Base-by-base conservation (phyloP, 2,888 invertebrate species). In the Chaitophorus viminalis region DNA sequence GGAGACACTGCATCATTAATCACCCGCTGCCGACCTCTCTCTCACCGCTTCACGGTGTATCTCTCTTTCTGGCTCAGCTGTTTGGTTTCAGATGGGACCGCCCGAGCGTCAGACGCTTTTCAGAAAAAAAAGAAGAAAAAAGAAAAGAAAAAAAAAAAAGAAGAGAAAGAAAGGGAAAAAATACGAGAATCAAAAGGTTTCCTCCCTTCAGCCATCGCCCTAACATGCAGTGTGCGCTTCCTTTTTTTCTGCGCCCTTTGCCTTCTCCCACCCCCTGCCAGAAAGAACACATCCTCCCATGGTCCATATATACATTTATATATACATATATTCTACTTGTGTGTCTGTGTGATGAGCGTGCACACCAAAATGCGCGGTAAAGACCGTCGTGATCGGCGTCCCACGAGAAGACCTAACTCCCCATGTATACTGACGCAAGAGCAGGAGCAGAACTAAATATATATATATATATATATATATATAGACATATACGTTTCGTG, bases 201-300 rank as follows among this genome's bases (percentile, higher is more conserved):
- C 60, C 85, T 85, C 88, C 54, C 65, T 81, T 79, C 82, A 74
- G 82, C 88, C 81, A 36, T 68, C 78, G 77, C 88, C 84, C 52
- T 75, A 65, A 36, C 92, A 91, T 91, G 91, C 89, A 89, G 86
- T 88, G 89, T 88, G 87, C 89, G 89, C 84, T 89, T 89, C 86
- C 82, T 60, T 89, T 78, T 79, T 81, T 65, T 29, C 52, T 88
- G 14, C 36, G 52, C 68, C 46, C 70, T 70, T 46, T 18, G 33
- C 60, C 39, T 36, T 29, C 72, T 54, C 1, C 33, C 33, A 21
- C 54, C 17, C 31, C 36, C 52, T 4, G 1, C 54, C 70, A 33
- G 21, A 74, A 60, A n/a, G 72, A 74, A 29, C 21, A 74, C 72
- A 54, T 82, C 83, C 65, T 60, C 83, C 83, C 75, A 21, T 1